Evolutionary conservation across 1,140 invertebrate genomes (phyloP).

Genomic region (Drosophila repletoides): DNA sequence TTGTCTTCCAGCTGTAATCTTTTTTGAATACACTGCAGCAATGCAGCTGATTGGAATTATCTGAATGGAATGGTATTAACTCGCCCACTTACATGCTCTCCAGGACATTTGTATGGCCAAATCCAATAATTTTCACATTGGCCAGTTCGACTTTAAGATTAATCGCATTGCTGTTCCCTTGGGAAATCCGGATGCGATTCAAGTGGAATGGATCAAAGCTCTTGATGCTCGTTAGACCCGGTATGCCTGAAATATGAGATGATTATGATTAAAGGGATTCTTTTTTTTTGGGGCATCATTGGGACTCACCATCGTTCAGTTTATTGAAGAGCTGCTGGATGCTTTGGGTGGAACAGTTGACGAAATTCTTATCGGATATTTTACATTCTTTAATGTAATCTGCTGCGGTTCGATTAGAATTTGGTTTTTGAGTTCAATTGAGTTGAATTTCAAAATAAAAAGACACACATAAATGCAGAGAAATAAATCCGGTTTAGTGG

Average conservation of each 20-base stretch:
- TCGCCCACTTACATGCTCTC: constrained; percentile 84
- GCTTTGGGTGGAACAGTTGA: constrained; percentile 85
- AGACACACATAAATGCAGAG: constrained; percentile 48
- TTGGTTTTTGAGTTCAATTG: constrained; percentile 50
- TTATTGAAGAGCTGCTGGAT: constrained; percentile 86
- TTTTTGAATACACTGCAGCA: constrained; percentile 84
- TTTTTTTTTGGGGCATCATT: neutral
- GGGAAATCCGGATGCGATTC: constrained; percentile 86
- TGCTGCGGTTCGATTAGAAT: constrained; percentile 83
- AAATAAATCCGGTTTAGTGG: constrained; percentile 71
- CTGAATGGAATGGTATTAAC: no score
- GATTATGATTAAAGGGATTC: neutral
- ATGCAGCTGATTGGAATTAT: neutral
- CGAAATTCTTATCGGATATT: constrained; percentile 85
- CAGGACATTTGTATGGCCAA: constrained; percentile 85
- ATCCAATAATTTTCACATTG: constrained; percentile 86
- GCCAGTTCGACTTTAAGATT: constrained; percentile 87
- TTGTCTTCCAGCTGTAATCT: constrained; percentile 87
- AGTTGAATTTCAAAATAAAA: constrained; percentile 36
- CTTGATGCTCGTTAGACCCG: constrained; percentile 82
- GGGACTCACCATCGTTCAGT: constrained; percentile 82
- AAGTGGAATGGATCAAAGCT: constrained; percentile 87
- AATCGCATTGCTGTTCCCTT: constrained; percentile 86
- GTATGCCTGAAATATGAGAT: constrained; percentile 65
- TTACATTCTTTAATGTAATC: constrained; percentile 86